phyloP scores from a whole-genome alignment of 2,113 vertebrate genomes.

The Salvelinus alpinus region DNA sequence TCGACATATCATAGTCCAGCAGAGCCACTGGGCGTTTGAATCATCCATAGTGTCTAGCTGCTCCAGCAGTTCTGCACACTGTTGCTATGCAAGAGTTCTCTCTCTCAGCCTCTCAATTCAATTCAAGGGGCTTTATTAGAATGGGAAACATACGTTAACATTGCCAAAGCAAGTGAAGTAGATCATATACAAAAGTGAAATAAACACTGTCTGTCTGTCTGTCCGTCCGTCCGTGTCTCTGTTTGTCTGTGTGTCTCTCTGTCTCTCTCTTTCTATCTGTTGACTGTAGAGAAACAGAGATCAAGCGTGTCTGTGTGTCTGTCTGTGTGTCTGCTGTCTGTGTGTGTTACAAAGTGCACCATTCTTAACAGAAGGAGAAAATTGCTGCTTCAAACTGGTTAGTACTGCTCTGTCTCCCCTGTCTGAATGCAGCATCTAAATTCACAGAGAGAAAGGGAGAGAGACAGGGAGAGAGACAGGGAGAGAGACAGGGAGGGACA shows the following conservation, averaged over 20 bases:
- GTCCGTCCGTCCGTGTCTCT: neutral
- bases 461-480: neutral
- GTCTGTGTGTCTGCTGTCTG: neutral
- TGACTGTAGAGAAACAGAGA: too few relatives aligned
- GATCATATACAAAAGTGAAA: too few relatives aligned
- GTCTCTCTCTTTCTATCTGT: neutral
- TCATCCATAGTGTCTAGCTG: too few relatives aligned
- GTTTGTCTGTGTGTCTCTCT: neutral
- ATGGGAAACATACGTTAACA: too few relatives aligned
- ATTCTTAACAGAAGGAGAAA: slow-evolving; percentile 45
- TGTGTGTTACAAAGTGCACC: neutral
- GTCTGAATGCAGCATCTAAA: neutral
- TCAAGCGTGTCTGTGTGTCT: neutral
- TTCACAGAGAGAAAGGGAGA: neutral
- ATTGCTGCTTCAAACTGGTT: slow-evolving; percentile 31
- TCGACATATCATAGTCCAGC: too few relatives aligned
- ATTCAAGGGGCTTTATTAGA: too few relatives aligned
- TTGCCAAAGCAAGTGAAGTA: too few relatives aligned
- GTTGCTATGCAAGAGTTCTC: slow-evolving; percentile 46
- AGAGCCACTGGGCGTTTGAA: too few relatives aligned
- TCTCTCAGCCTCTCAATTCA: neutral
- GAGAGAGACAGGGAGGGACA: too few relatives aligned
- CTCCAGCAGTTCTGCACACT: neutral
- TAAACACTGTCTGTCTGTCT: too few relatives aligned
- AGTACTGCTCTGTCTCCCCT: neutral